Evolutionary conservation across 2,113 vertebrate species (phyloP).

Genomic region (Callorhinus ursinus): DNA sequence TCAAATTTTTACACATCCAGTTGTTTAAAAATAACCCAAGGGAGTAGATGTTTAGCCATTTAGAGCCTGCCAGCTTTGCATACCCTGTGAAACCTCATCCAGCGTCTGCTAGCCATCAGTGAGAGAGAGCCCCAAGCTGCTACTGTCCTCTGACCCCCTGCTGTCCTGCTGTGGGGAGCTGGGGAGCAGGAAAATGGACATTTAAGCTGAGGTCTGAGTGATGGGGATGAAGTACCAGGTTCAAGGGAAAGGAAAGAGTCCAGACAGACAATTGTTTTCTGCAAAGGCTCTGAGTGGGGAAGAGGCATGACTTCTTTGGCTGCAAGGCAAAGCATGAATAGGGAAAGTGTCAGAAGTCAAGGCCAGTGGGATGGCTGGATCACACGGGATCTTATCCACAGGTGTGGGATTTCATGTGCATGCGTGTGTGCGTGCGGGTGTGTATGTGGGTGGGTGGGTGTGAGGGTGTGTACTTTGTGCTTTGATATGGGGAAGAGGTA

Average conservation of each 20-base stretch:
- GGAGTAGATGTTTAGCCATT: not conserved
- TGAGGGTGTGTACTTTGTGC: rapidly evolving
- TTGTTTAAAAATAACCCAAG: not conserved
- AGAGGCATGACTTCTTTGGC: not conserved
- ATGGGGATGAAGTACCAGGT: not conserved
- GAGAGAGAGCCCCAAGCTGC: not conserved
- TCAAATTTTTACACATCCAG: not conserved
- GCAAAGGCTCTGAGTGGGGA: not conserved
- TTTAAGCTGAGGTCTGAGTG: not conserved
- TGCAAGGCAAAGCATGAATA: not conserved
- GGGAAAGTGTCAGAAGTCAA: not conserved
- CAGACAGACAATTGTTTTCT: not conserved
- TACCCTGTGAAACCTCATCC: not conserved
- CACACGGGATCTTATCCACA: not conserved
- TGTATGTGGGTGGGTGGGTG: not conserved
- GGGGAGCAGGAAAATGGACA: not conserved
- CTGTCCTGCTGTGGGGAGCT: not conserved
- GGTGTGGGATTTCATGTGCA: not conserved
- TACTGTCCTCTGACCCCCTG: not conserved
- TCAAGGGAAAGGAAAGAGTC: not conserved
- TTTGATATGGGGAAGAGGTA: not conserved
- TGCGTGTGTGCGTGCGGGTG: rapidly evolving
- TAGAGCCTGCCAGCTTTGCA: not conserved
- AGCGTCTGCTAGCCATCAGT: not conserved
- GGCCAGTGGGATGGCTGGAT: not conserved